Conservation (phyloP, 2,113 vertebrate genomes). For the Gymnorhina tibicen region DNA sequence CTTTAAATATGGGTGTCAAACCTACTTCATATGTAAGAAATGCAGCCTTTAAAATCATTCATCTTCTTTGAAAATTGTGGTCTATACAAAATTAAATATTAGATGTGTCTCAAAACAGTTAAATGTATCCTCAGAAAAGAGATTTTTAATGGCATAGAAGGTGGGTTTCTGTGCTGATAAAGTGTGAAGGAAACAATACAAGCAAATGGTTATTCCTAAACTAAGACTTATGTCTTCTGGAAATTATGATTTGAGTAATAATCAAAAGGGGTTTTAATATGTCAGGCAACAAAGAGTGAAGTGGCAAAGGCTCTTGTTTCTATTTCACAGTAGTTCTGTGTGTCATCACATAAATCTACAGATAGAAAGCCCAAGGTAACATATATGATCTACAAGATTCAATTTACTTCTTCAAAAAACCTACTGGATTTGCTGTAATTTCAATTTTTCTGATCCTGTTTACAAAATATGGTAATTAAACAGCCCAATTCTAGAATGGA, state of each 20-base stretch:
- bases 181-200: background rate
- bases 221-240: background rate
- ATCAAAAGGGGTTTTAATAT: background rate
- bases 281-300: background rate
- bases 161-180: background rate
- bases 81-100: background rate
- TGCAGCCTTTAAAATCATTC: rapidly evolving
- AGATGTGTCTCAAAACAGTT: background rate
- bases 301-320: background rate
- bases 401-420: background rate
- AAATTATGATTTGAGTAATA: background rate
- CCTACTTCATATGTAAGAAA: background rate
- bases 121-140: background rate
- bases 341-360: background rate
- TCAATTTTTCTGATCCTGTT: background rate
- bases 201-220: background rate
- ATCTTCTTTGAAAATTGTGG: background rate
- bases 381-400: background rate
- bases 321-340: background rate
- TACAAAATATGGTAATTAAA: background rate
- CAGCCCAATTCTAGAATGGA: background rate
- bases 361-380: background rate
- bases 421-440: background rate
- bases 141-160: background rate
- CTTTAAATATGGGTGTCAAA: background rate